Percentiles rank a stretch among this genome's conserved stretches.
These are phyloP conservation scores for Homarus gammarus DNA, from an alignment of 2,888 invertebrate species.

Conservation along the genomic window DNA sequence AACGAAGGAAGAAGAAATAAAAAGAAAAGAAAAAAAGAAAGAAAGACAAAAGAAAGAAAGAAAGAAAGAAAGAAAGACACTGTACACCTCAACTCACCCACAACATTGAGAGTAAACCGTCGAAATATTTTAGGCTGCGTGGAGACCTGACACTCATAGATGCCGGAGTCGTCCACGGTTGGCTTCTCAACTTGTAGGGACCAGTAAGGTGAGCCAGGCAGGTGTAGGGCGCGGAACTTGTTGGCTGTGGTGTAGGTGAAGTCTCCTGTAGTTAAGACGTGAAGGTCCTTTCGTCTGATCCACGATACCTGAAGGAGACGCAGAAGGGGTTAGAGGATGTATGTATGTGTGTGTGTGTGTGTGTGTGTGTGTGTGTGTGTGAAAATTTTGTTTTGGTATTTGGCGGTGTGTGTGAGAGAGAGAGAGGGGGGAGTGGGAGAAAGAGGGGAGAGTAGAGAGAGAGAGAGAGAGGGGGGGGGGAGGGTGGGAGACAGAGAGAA, in stretches of 20 bases:
- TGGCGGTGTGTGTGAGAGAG: no score
- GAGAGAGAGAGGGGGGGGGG: no score
- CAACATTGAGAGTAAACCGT: slow-evolving; percentile 60
- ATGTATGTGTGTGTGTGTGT: background rate
- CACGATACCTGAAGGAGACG: slow-evolving; percentile 66
- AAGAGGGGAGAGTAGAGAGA: no score
- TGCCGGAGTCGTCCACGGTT: slow-evolving; percentile 56
- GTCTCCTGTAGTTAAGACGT: slow-evolving; percentile 71
- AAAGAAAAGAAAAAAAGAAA: no score
- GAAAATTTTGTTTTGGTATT: no score
- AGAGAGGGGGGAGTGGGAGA: no score
- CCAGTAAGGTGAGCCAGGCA: slow-evolving; percentile 70
- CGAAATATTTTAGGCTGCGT: slow-evolving; percentile 72
- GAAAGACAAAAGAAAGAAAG: background rate
- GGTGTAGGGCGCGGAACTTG: slow-evolving; percentile 66
- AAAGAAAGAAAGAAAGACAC: background rate
- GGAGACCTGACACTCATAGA: slow-evolving; percentile 72
- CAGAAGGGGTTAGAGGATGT: background rate
- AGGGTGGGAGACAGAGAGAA: no score
- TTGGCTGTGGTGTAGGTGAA: slow-evolving; percentile 70
- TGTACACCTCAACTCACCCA: slow-evolving; percentile 64
- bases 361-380: background rate
- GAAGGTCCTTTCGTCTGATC: slow-evolving; percentile 69
- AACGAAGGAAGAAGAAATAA: no score
- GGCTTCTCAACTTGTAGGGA: slow-evolving; percentile 62